Percentiles rank a stretch among this genome's conserved stretches.
Evolutionary conservation across 2,113 vertebrate species (phyloP).

Genomic region (Turdus rufiventris): DNA sequence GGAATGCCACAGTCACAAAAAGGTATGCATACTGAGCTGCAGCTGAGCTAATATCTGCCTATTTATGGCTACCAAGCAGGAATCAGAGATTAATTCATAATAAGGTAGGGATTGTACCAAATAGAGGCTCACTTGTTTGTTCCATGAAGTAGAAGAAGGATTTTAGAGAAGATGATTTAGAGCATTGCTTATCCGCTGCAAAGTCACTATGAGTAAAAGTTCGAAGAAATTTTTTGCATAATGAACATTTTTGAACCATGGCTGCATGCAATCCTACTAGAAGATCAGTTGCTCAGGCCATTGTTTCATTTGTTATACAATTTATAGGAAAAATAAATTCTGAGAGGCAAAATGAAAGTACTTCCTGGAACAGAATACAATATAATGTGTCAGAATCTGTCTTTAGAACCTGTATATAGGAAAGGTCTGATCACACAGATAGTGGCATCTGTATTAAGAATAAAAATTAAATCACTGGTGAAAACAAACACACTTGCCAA

Average conservation of each 20-base stretch:
- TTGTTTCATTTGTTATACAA: neutral
- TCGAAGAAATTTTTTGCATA: neutral
- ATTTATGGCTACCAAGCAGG: conserved; percentile 28
- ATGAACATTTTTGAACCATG: neutral
- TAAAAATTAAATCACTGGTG: neutral
- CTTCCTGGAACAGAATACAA: neutral
- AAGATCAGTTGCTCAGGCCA: neutral
- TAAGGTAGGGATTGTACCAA: conserved; percentile 15
- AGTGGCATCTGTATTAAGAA: neutral
- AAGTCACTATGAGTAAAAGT: neutral
- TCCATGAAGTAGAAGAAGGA: neutral
- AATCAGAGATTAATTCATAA: conserved; percentile 47
- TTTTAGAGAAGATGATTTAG: neutral
- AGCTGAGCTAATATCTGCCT: conserved; percentile 33
- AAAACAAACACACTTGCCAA: neutral
- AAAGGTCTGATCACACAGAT: neutral
- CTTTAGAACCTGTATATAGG: neutral
- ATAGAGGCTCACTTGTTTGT: neutral
- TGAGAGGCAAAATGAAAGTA: neutral
- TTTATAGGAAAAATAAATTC: neutral
- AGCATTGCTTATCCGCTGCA: neutral
- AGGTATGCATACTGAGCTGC: conserved; percentile 19
- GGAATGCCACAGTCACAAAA: neutral
- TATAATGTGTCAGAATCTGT: neutral
- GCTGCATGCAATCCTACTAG: neutral